Evolutionary conservation across 2,888 invertebrate species (phyloP).

Genomic region (Hemithea aestivaria): DNA sequence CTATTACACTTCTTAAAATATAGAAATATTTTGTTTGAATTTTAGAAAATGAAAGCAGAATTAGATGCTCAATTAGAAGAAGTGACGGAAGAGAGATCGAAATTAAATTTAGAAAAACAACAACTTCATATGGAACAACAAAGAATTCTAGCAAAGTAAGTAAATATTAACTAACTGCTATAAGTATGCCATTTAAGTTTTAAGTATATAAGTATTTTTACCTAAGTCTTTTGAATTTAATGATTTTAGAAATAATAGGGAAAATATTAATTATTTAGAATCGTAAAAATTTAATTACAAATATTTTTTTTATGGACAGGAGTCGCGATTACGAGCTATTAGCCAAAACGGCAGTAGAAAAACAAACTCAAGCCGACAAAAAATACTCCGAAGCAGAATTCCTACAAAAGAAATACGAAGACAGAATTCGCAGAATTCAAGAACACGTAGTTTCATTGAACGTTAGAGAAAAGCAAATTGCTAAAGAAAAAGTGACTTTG

Average conservation of each 20-base stretch:
- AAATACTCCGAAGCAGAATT: constrained; percentile 77
- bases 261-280: too few species aligned
- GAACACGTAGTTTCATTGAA: constrained; percentile 76
- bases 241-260: too few species aligned
- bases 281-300: too few species aligned
- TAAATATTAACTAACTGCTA: too few species aligned
- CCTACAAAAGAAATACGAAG: constrained; percentile 76
- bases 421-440: constrained; percentile 77
- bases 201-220: too few species aligned
- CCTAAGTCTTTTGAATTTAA: too few species aligned
- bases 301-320: constrained; percentile 34
- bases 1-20: too few species aligned
- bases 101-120: constrained; percentile 61
- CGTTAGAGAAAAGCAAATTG: constrained; percentile 79
- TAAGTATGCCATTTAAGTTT: too few species aligned
- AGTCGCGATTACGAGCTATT: constrained; percentile 73
- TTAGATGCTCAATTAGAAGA: constrained; percentile 66
- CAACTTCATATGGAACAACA: constrained; percentile 68
- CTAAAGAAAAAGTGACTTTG: constrained; percentile 79
- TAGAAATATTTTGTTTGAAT: not conserved
- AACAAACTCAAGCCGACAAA: constrained; percentile 78
- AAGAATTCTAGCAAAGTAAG: constrained; percentile 62
- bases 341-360: constrained; percentile 77
- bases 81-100: constrained; percentile 60
- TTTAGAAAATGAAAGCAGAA: constrained; percentile 67